A percentile compares a stretch with the other conserved stretches of the same genome.
These are phyloP conservation scores for Tichodroma muraria DNA, from an alignment of 2,113 vertebrate species.

Conservation along the genomic window DNA sequence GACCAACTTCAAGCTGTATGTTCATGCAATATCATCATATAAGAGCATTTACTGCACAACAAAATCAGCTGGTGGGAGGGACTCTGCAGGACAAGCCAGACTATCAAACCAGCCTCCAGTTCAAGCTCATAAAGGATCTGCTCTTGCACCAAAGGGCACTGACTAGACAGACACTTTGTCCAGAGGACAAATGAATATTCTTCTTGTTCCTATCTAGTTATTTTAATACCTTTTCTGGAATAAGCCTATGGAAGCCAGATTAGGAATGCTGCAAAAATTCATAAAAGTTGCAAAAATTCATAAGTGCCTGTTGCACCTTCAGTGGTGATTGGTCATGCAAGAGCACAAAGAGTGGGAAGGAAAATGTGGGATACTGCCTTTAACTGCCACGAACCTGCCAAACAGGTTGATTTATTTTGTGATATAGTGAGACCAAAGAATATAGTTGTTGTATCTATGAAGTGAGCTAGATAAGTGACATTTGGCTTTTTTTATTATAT, in stretches of 20 bases:
- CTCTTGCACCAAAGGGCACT: background rate
- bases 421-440: background rate
- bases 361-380: background rate
- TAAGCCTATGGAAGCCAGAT: background rate
- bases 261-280: background rate
- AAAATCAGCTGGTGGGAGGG: background rate
- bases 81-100: background rate
- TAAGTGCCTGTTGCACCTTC: background rate
- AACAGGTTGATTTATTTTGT: background rate
- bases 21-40: background rate
- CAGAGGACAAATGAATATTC: background rate
- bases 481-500: background rate
- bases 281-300: background rate
- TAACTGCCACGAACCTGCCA: background rate
- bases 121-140: background rate
- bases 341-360: background rate
- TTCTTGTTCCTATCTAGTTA: background rate
- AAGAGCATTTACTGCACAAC: background rate
- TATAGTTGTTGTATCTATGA: background rate
- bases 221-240: background rate
- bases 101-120: background rate
- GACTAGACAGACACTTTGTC: background rate
- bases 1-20: background rate
- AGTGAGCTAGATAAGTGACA: background rate
- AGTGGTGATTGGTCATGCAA: background rate